phyloP scores from a whole-genome alignment of 2,113 vertebrate species.

The Atlantisia rogersi region DNA sequence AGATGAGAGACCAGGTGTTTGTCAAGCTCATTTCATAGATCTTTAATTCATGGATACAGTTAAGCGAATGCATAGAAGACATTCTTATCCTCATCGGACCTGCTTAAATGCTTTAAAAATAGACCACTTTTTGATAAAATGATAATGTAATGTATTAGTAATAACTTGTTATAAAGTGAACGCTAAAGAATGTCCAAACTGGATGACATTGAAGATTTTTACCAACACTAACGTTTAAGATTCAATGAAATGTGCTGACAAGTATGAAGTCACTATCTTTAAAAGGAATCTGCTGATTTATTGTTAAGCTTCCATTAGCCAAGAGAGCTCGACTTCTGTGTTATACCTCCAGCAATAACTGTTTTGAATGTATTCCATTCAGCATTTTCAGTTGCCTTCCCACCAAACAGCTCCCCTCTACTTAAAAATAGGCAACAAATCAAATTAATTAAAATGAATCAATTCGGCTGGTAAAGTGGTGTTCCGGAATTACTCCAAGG shows the following conservation, averaged over 20 bases:
- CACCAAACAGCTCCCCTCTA: conserved; percentile 27
- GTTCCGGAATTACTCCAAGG: conserved; percentile 28
- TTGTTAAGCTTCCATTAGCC: conserved; percentile 57
- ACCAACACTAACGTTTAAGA: not conserved
- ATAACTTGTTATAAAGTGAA: conserved; percentile 18
- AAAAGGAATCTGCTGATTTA: conserved; percentile 65
- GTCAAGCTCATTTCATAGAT: not conserved
- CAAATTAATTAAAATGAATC: conserved; percentile 68
- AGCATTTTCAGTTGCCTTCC: conserved; percentile 38
- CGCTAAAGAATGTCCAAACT: conserved; percentile 26
- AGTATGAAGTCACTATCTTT: conserved; percentile 42
- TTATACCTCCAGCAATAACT: conserved; percentile 35
- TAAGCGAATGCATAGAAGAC: not conserved
- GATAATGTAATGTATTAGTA: not conserved
- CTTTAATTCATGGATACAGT: conserved; percentile 14
- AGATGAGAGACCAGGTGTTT: not conserved
- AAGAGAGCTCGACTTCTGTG: conserved; percentile 40
- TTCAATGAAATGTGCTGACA: conserved; percentile 43
- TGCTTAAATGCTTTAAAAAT: conserved; percentile 44
- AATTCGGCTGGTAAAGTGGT: not conserved
- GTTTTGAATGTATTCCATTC: conserved; percentile 39
- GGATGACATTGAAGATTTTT: conserved; percentile 42
- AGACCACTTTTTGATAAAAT: conserved; percentile 30
- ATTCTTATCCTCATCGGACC: not conserved
- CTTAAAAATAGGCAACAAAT: conserved; percentile 63